Conservation (phyloP, 2,888 invertebrate genomes). For the Rapana venosa region DNA sequence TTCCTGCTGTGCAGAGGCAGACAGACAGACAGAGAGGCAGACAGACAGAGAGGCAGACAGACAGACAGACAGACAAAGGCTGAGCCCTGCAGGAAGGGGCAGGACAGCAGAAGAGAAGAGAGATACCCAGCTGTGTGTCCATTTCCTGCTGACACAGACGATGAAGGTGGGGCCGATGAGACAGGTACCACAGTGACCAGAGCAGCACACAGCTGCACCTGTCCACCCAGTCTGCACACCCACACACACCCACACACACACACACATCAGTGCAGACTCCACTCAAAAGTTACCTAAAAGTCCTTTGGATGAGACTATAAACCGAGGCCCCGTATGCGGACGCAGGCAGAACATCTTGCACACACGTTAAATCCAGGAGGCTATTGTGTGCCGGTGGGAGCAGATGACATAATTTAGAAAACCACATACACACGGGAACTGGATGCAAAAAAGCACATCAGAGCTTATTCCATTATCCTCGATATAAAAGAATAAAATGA, state of each 20-base stretch:
- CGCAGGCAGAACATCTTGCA: too few species aligned
- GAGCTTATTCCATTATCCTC: too few species aligned
- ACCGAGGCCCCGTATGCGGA: too few species aligned
- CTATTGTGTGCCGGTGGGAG: too few species aligned
- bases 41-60: not conserved
- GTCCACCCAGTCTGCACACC: slow-evolving; percentile 11
- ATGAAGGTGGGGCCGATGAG: not conserved
- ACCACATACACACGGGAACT: not conserved
- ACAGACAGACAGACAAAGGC: not conserved
- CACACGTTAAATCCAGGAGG: too few species aligned
- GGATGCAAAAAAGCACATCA: not conserved
- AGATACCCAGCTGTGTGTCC: not conserved
- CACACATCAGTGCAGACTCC: not conserved
- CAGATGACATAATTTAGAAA: not conserved
- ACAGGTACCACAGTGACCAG: slow-evolving; percentile 14
- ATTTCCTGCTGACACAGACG: not conserved
- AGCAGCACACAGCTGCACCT: not conserved
- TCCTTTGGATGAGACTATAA: too few species aligned
- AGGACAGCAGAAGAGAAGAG: not conserved
- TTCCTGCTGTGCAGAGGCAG: not conserved
- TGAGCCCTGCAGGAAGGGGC: too few species aligned
- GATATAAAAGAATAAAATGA: too few species aligned
- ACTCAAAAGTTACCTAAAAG: not conserved
- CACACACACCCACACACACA: not conserved
- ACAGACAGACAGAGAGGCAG: not conserved